Evolutionary conservation across 64 coral and sea anemone species (phyloP).

Genomic region (Pocillopora damicornis): DNA sequence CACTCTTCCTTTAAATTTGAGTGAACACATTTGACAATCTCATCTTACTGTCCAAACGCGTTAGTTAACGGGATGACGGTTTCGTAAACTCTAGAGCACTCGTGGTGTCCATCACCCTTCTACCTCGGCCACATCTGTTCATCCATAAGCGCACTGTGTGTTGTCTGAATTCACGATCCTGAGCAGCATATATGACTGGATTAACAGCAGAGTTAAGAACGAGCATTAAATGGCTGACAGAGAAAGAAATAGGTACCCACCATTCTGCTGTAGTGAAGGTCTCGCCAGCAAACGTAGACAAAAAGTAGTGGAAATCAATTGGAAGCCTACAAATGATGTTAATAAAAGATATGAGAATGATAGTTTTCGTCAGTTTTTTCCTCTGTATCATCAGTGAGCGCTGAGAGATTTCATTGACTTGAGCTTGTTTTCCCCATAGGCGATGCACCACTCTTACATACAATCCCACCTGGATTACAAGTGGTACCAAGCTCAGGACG

Average conservation of each 20-base stretch:
- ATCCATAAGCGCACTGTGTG: neutral
- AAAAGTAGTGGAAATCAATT: neutral
- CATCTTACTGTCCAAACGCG: too few species aligned
- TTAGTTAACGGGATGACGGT: neutral
- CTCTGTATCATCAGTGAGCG: neutral
- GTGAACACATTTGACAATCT: neutral
- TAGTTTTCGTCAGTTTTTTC: neutral
- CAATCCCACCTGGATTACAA: neutral
- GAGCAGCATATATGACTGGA: neutral
- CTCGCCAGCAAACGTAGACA: neutral
- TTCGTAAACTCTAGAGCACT: neutral
- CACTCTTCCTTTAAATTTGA: too few species aligned
- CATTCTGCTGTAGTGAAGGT: neutral
- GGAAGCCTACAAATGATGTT: neutral
- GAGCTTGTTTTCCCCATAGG: neutral
- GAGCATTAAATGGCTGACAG: neutral
- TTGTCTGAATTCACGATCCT: neutral
- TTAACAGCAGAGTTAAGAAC: slow-evolving; percentile 6
- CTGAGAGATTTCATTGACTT: neutral
- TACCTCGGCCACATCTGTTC: neutral
- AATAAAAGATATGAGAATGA: neutral
- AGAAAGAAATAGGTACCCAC: neutral
- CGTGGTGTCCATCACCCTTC: neutral
- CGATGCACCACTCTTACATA: neutral
- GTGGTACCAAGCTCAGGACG: neutral